Conservation (phyloP, 2,797 vertebrate genomes). For the Hirundo rustica region DNA sequence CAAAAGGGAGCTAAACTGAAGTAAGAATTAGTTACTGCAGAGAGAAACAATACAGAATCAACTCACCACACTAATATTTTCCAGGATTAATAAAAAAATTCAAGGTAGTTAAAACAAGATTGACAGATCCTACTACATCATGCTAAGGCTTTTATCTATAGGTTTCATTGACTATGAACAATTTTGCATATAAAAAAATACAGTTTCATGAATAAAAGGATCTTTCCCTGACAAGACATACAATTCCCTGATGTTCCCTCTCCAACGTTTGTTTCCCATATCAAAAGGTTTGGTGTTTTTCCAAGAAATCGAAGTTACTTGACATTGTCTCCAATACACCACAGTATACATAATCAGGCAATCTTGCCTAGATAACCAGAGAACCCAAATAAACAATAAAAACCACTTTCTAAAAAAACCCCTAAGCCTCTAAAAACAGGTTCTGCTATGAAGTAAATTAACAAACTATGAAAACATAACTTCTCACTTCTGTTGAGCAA, state of each 20-base stretch:
- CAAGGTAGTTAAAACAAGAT: rapidly evolving
- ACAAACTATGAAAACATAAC: background rate
- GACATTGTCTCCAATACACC: background rate
- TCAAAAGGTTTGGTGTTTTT: background rate
- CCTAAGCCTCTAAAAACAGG: background rate
- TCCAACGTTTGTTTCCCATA: background rate
- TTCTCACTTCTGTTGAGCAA: background rate
- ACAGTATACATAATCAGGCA: background rate
- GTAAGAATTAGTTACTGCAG: background rate
- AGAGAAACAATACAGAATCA: background rate
- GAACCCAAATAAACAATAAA: background rate
- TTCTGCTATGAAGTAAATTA: background rate
- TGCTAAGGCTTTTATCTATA: background rate
- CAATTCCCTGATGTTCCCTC: background rate
- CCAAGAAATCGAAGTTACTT: background rate
- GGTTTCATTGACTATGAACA: background rate
- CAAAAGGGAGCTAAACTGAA: background rate
- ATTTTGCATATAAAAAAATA: background rate
- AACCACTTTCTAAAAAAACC: background rate
- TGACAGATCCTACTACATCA: background rate
- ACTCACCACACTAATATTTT: rapidly evolving
- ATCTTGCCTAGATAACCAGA: background rate
- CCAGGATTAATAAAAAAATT: background rate
- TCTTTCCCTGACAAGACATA: background rate
- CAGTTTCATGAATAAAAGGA: background rate